These are phyloP conservation scores for Daubentonia madagascariensis DNA, from an alignment of 2,113 vertebrate species.

Conservation along the genomic window DNA sequence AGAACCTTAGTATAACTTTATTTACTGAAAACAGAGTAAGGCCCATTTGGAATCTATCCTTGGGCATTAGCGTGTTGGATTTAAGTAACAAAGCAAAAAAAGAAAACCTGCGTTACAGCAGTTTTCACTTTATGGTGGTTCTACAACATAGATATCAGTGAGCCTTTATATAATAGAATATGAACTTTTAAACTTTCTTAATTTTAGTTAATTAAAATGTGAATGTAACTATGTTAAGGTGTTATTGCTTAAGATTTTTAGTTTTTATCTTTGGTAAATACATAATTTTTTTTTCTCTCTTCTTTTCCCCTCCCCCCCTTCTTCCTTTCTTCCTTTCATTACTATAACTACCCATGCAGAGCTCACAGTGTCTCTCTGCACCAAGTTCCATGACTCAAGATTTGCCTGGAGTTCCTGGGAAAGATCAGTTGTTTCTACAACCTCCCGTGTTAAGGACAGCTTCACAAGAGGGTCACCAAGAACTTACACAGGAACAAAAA, in stretches of 20 bases:
- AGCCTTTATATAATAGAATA: neutral
- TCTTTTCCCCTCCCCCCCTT: neutral
- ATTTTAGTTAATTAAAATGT: slow-evolving; percentile 13
- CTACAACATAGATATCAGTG: neutral
- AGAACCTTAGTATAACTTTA: neutral
- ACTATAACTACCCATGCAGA: slow-evolving; percentile 79
- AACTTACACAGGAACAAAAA: slow-evolving; percentile 86
- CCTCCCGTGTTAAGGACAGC: slow-evolving; percentile 85
- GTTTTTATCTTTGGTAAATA: neutral
- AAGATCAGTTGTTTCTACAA: slow-evolving; percentile 79
- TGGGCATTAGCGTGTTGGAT: neutral
- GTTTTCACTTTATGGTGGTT: neutral
- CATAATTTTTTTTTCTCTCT: neutral
- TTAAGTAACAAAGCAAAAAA: neutral
- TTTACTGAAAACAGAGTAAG: neutral
- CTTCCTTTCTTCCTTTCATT: neutral
- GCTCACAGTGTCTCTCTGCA: slow-evolving; percentile 89
- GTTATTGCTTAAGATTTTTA: neutral
- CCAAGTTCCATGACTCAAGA: slow-evolving; percentile 88
- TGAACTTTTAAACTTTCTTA: neutral
- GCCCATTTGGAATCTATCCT: neutral
- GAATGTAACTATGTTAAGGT: neutral
- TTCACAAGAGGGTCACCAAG: slow-evolving; percentile 89
- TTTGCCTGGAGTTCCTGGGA: slow-evolving; percentile 78
- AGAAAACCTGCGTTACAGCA: neutral